Base-by-base conservation (phyloP, 2,113 vertebrate genomes). In the Serinus canaria region DNA sequence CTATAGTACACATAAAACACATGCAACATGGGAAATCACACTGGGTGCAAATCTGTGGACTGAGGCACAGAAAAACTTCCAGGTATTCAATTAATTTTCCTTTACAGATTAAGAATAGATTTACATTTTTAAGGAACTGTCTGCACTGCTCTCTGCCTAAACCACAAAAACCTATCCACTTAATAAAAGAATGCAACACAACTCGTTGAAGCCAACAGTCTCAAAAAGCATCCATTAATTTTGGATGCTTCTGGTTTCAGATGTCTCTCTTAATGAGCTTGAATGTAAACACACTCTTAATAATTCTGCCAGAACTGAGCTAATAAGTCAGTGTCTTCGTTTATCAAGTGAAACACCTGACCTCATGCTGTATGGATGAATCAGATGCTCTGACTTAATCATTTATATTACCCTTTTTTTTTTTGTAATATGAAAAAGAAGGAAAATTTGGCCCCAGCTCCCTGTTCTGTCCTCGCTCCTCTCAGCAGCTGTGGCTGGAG, bases 231-330 rank as follows among this genome's bases (percentile, higher is more conserved):
- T 91, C 89, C 89, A 94, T 97, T 95, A 97, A 90, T 91, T 95
- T 91, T 92, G 80, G 56, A 87, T 84, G 73, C 74, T 94, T 94
- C 91, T 95, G 69, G 68, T 96, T 96, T 94, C 73, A 90, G 91
- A 93, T 91, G 77, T 84, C 80, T 95, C 83, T 72, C 86, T 91
- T 96, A 96, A 95, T 94, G 94, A 96, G 80, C 80, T 69, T 60
- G 81, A 94, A 91, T 92, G 95, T 90, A 97, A 97, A 96, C 91
- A 93, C 3, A 8, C 66, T 93, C 77, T 96, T 92, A 90, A 92
- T 91, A 94, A 96, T 88, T 96, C 91, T 97, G 96, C 94, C 95
- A 94, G 90, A 96, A 94, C 52, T 47, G 79, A 83, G 80, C 80
- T 94, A 96, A 78, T 89, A 95, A 94, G 87, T 87, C 1, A 11